Evolutionary conservation across 2,888 invertebrate species (phyloP).

Genomic region (Acronicta psi): DNA sequence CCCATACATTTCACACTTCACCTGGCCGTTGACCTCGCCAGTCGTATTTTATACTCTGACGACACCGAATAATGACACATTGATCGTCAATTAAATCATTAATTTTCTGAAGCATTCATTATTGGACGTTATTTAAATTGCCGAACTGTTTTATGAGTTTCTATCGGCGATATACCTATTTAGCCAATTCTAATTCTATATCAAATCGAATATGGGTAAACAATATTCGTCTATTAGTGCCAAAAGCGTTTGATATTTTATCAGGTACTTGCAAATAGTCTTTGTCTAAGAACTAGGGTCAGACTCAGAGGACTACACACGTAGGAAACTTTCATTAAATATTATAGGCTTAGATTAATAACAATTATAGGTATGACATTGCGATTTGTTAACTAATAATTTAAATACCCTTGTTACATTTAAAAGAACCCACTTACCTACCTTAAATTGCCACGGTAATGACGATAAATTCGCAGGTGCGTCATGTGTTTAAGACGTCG

Average conservation of each 20-base stretch:
- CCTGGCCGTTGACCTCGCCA: constrained; percentile 21
- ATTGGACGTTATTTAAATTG: constrained; percentile 10
- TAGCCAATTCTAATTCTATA: constrained; percentile 2
- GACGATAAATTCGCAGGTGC: constrained; percentile 7
- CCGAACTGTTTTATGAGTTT: too few species aligned
- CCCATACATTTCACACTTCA: constrained; percentile 30
- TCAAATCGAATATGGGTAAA: neutral
- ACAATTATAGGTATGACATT: too few species aligned
- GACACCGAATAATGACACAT: constrained; percentile 18
- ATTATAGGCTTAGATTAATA: too few species aligned
- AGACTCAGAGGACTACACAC: too few species aligned
- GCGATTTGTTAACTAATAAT: too few species aligned
- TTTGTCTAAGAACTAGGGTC: constrained; percentile 7
- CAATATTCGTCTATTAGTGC: constrained; percentile 11
- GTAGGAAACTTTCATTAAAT: too few species aligned
- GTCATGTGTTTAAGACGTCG: constrained; percentile 8
- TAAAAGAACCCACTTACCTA: too few species aligned
- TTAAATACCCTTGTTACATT: too few species aligned
- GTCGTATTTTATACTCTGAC: constrained; percentile 4
- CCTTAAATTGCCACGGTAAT: neutral
- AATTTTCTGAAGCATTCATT: neutral
- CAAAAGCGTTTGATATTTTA: constrained; percentile 18
- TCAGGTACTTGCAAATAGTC: neutral
- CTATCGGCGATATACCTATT: neutral
- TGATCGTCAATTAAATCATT: constrained; percentile 6